Base-by-base conservation (phyloP, 2,888 invertebrate species). In the Rhodophaea formosa region DNA sequence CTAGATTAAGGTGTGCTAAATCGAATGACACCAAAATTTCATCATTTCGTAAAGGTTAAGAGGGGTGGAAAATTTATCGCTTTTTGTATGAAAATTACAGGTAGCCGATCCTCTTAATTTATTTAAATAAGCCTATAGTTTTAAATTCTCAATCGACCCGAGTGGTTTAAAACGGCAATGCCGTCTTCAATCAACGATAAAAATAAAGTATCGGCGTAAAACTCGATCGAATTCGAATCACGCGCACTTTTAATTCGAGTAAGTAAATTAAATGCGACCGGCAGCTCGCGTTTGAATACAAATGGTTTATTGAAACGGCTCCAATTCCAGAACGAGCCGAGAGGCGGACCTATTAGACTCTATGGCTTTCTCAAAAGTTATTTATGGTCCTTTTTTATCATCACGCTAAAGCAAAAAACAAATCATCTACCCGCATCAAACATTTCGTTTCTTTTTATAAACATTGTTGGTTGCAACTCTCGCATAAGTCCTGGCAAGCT, bases 201-300 rank as follows among this genome's bases (percentile, higher is more conserved):
- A 88, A 87, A 80, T 81, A 84, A 88, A 87, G 87, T 82, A 80
- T 84, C 77, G 71, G 62, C 77, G 74, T 80, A 75, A 81, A 80
- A 79, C 63, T 68, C 72, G 74, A 82, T 84, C 72, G 79, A 62
- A 89, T 88, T 88, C 88, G 78, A 77, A 88, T 84, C 90, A 90
- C 90, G 90, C 86, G 80, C 86, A 83, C 64, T 88, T 89, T 89
- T 89, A 89, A 91, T 88, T 88, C 82, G 78, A 77, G 82, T 88
- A 88, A 90, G 89, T 91, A 91, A 90, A 91, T 91, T 91, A n/a
- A 90, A 88, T 86, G 88, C 82, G 89, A 86, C 88, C 71, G 78
- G 80, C 71, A 76, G 74, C 61, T 69, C n/a, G 72, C 69, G 82
- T 84, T 86, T 87, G 90, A 90, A 91, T 91, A 89, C 90, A 89